Base-by-base conservation (phyloP, 2,113 vertebrate genomes). In the Dipodomys merriami region DNA sequence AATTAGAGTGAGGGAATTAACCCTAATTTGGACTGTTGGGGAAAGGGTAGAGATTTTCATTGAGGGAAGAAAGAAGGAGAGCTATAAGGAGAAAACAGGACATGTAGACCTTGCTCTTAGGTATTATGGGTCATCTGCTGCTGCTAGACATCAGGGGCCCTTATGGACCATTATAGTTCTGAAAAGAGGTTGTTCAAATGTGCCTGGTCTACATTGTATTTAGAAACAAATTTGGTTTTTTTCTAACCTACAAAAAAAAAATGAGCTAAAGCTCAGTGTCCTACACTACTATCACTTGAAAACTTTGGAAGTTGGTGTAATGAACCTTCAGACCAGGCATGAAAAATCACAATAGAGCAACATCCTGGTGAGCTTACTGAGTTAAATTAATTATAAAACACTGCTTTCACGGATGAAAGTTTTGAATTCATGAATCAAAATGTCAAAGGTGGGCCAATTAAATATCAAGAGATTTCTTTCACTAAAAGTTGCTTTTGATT, bases 321-420 rank as follows among this genome's bases (percentile, higher is more conserved):
- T 39, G 85, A 80, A 96, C 85, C 57, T 18, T 91, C 27, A 86
- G 16, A 25, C 23, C 15, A 44, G n/a, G 30, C 57, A 69, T 90
- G 44, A 83, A 67, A 80, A 77, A 49, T 73, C 83, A 90, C 15
- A 78, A 74, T 81, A 77, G 4, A 89, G 23, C 29, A 57, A 87
- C 78, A 88, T 94, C 71, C 71, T 92, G 30, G 65, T 57, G 15
- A 83, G 71, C 22, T 33, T 33, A 88, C 27, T 25, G 86, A 90
- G 39, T 71, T 68, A 85, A 94, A 93, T 88, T 94, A 88, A 88
- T 86, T 94, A 53, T 11, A 35, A 95, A 94, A 92, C 82, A 74
- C 60, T 95, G 79, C 33, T 39, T 23, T 94, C 67, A 71, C 82
- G 87, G 74, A 46, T 67, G 10, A 64, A 84, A 94, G 64, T 33